Base-by-base conservation (phyloP, 2,797 vertebrate species). In the Dendrocincla tyrannina region DNA sequence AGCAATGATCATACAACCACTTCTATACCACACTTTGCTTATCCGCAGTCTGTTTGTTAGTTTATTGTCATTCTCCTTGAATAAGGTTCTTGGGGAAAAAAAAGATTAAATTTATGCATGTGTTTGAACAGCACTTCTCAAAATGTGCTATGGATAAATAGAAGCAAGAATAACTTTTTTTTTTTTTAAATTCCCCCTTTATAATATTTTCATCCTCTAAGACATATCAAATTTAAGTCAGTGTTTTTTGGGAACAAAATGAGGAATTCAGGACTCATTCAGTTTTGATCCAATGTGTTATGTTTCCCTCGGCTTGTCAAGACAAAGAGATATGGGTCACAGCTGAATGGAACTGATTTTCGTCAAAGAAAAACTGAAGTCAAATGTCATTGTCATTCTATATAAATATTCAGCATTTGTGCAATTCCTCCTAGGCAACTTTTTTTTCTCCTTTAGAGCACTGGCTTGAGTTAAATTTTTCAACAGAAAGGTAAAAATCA, bases 391-490 rank as follows among this genome's bases (percentile, higher is more conserved):
- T 93, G 42, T 83, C 91, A 91, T 81, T 85, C 50, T 32, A 3
- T 69, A 90, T 92, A 90, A 95, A 95, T 95, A 96, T 94, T 96
- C 83, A 95, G 35, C 55, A 62, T 74, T 30, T 76, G 28, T 73
- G 47, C 68, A 35, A 37, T 76, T 93, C 83, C 80, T 96, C 20
- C 23, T 49, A 74, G 93, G 66, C 66, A 95, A 62, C 32, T 37
- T 88, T 88, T 41, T 28, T 72, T 73, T 89, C 53, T 85, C 32
- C 55, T 93, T 87, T 70, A 68, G 44, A 28, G 47, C 24, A 39
- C 20, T 42, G 14, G n/a, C 11, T 60, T 76, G 17, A 69, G 37
- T 76, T 86, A 55, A 55, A 76, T 74, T 91, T 92, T 73, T 74
- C 47, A 86, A 47, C 8, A 80, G 58, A 69, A 72, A 92, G 47